Evolutionary conservation across 35 echinoderm and acorn worm genomes (phyloP).

Genomic region (Eucidaris tribuloides): DNA sequence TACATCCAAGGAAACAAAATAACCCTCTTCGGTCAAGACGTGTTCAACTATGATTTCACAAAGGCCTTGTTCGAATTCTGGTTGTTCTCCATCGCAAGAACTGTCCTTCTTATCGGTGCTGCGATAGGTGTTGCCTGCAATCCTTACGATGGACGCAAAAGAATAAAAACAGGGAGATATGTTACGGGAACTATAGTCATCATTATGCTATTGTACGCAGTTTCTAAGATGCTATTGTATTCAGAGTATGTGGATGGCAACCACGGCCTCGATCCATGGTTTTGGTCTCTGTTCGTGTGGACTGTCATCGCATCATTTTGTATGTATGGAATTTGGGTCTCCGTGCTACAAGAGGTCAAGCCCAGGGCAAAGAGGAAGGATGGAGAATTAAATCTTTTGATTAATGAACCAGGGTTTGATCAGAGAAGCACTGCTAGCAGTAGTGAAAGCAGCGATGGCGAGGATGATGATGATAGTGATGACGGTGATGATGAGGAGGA

Average conservation of each 20-base stretch:
- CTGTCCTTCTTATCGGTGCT: background rate
- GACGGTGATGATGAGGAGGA: background rate
- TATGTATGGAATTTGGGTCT: conserved; percentile 1
- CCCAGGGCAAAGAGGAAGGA: background rate
- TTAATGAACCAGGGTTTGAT: background rate
- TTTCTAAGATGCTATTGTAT: background rate
- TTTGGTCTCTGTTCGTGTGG: background rate
- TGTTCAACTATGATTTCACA: background rate
- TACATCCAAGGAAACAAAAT: background rate
- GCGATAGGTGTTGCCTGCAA: background rate
- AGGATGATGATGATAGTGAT: background rate
- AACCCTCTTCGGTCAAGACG: background rate
- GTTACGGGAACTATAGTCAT: background rate
- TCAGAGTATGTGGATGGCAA: background rate
- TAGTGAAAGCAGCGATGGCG: background rate
- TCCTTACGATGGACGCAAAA: background rate
- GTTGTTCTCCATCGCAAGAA: background rate
- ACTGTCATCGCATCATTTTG: background rate
- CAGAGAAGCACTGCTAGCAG: background rate
- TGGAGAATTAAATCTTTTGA: background rate
- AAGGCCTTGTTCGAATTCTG: background rate
- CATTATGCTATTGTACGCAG: background rate
- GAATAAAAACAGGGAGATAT: background rate
- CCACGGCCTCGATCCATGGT: background rate
- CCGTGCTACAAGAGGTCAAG: background rate